Evolutionary conservation across 2,113 vertebrate species (phyloP).

Genomic region (Indri indri): DNA sequence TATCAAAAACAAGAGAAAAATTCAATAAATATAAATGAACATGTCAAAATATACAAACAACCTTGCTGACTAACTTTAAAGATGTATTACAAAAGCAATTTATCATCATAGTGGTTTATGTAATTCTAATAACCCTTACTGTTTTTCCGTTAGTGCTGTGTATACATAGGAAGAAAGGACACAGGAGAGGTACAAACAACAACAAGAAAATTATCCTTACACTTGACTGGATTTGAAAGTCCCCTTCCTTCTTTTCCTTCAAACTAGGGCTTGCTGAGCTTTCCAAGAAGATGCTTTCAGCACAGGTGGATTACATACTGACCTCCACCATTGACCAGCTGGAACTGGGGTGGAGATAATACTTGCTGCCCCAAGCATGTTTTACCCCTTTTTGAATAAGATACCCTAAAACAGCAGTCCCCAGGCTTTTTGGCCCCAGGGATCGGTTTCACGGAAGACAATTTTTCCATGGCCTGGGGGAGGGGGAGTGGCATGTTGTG

Average conservation of each 20-base stretch:
- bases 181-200: background rate
- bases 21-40: conserved; percentile 59
- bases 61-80: conserved; percentile 47
- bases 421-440: too few relatives aligned
- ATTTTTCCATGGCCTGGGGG: too few relatives aligned
- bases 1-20: conserved; percentile 53
- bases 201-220: background rate
- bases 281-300: background rate
- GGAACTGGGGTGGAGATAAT: background rate
- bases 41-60: conserved; percentile 62
- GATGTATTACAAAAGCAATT: conserved; percentile 50
- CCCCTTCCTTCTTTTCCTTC: background rate
- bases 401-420: background rate
- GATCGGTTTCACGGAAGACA: too few relatives aligned
- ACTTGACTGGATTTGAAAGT: background rate
- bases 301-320: background rate
- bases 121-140: conserved; percentile 20
- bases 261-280: background rate
- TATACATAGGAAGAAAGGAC: background rate
- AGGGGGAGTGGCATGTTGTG: too few relatives aligned
- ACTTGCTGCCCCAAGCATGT: background rate
- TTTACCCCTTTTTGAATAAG: background rate
- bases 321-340: background rate
- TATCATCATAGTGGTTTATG: conserved; percentile 14
- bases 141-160: background rate